Percentiles rank a stretch among this genome's conserved stretches.
Conservation (phyloP, 2,888 invertebrate genomes). For the Taphrorychus bicolor region DNA sequence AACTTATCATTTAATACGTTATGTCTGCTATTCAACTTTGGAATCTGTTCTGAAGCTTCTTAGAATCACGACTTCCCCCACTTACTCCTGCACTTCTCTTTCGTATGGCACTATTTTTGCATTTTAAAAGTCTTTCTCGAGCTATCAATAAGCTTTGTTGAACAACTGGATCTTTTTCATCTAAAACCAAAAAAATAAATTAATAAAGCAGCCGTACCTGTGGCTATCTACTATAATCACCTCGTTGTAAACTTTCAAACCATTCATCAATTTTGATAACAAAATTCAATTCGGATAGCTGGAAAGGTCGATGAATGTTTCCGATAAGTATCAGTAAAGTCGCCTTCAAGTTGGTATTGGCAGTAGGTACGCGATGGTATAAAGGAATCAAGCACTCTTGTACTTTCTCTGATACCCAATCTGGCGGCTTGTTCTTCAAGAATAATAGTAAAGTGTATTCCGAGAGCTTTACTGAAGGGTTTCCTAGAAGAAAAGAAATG, state of each 20-base stretch:
- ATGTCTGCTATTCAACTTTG: not conserved
- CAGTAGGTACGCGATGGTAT: slow-evolving; percentile 44
- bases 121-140: not conserved
- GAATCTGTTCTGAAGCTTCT: not conserved
- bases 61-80: not conserved
- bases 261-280: slow-evolving; percentile 42
- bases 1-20: not conserved
- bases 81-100: not conserved
- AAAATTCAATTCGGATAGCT: slow-evolving; percentile 39
- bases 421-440: slow-evolving; percentile 56
- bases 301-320: slow-evolving; percentile 47
- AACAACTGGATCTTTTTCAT: slow-evolving; percentile 14
- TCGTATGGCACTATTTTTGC: not conserved
- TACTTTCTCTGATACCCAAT: slow-evolving; percentile 58
- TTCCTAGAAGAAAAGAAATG: slow-evolving; percentile 45
- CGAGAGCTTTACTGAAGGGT: slow-evolving; percentile 44
- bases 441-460: slow-evolving; percentile 54
- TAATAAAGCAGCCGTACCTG: not conserved
- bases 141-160: slow-evolving; percentile 14
- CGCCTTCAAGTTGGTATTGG: slow-evolving; percentile 50
- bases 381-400: slow-evolving; percentile 50
- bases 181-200: slow-evolving; percentile 17
- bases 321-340: slow-evolving; percentile 49
- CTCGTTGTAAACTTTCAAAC: slow-evolving; percentile 44
- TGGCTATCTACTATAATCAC: slow-evolving; percentile 35